Conservation (phyloP, 2,888 invertebrate species). For the Drosophila ezoana region DNA sequence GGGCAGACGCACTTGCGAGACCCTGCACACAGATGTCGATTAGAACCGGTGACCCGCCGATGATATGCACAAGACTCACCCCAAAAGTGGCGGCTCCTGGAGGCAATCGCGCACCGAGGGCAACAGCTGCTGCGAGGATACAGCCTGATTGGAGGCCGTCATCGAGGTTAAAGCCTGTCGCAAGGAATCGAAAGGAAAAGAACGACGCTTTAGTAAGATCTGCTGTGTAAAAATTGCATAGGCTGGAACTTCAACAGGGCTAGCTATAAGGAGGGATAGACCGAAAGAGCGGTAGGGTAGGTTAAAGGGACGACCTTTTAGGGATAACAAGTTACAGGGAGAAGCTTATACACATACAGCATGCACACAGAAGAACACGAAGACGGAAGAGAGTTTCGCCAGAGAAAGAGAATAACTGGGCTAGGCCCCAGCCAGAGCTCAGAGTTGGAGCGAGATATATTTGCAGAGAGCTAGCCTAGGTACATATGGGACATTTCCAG, state of each 20-base stretch:
- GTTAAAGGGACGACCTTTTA: constrained; percentile 10
- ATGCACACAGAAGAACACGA: constrained; percentile 52
- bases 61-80: constrained; percentile 82
- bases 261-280: constrained; percentile 52
- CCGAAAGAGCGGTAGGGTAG: background rate
- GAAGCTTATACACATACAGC: constrained; percentile 21
- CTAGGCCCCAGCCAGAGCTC: too few relatives aligned
- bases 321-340: constrained; percentile 13
- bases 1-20: constrained; percentile 82
- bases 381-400: constrained; percentile 15
- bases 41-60: too few relatives aligned
- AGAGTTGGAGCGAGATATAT: too few relatives aligned
- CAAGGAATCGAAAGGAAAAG: constrained; percentile 1
- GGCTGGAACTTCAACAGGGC: constrained; percentile 52
- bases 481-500: too few relatives aligned
- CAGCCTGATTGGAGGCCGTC: constrained; percentile 87
- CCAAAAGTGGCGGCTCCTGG: constrained; percentile 87
- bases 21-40: constrained; percentile 56
- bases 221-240: background rate
- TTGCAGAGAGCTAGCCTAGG: too few relatives aligned
- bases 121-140: constrained; percentile 87
- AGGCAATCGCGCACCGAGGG: constrained; percentile 89
- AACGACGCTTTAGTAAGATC: constrained; percentile 15
- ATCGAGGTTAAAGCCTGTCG: constrained; percentile 86
- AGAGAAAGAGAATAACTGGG: background rate